Conservation (phyloP, 2,113 vertebrate species). For the Perca flavescens region DNA sequence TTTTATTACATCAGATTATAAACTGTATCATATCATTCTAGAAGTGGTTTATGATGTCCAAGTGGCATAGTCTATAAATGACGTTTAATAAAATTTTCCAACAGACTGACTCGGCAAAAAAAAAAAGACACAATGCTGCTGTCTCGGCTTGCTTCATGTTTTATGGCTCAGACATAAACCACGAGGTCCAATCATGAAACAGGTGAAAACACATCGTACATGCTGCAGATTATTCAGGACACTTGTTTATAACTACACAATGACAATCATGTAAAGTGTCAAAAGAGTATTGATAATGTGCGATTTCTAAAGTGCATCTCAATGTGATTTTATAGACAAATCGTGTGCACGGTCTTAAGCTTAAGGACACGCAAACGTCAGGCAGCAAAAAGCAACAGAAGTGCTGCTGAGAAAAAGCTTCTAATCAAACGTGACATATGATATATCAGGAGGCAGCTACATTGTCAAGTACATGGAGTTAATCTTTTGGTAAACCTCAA, state of each 20-base stretch:
- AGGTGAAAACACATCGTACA: constrained; percentile 38
- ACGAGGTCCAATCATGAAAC: constrained; percentile 32
- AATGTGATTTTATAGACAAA: constrained; percentile 37
- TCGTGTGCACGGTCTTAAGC: constrained; percentile 20
- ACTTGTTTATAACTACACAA: constrained; percentile 28
- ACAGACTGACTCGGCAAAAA: background rate
- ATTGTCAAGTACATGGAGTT: constrained; percentile 34
- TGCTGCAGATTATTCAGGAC: constrained; percentile 40
- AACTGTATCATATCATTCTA: background rate
- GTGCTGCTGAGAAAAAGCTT: constrained; percentile 36
- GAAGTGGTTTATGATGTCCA: background rate
- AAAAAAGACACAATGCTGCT: background rate
- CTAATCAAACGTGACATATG: constrained; percentile 10
- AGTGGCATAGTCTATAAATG: background rate
- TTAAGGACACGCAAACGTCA: constrained; percentile 19
- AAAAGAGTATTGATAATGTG: constrained; percentile 22
- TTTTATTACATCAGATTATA: background rate
- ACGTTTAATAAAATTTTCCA: background rate
- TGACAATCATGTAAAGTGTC: constrained; percentile 43
- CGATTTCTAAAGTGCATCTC: constrained; percentile 72
- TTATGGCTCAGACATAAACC: constrained; percentile 61
- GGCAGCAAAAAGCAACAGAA: constrained; percentile 37
- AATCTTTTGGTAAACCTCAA: constrained; percentile 36
- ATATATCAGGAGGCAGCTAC: constrained; percentile 14
- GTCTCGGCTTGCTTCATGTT: constrained; percentile 44